Evolutionary conservation across 2,113 vertebrate species (phyloP).

Genomic region (Brachirus orientalis): DNA sequence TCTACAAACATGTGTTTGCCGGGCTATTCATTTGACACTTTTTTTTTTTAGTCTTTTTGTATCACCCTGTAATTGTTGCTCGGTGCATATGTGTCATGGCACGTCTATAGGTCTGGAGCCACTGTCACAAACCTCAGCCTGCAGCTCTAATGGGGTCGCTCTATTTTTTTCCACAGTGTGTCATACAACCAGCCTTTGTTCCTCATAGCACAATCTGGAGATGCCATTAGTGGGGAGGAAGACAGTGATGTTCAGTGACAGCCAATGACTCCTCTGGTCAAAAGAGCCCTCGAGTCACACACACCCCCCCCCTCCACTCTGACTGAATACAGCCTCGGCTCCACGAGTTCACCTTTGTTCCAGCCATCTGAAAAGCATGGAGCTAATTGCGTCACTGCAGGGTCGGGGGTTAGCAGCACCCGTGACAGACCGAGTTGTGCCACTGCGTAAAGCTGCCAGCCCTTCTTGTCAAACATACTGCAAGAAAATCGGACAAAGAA

Average conservation of each 20-base stretch:
- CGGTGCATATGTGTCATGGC: constrained; percentile 61
- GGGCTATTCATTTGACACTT: constrained; percentile 26
- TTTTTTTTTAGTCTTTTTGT: constrained; percentile 9
- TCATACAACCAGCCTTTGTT: constrained; percentile 72
- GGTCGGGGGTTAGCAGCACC: constrained; percentile 52
- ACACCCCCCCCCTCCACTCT: constrained; percentile 60
- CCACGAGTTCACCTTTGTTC: constrained; percentile 79
- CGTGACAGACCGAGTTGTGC: constrained; percentile 50
- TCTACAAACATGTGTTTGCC: background rate
- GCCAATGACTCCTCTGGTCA: constrained; percentile 76
- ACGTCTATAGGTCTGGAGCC: constrained; percentile 63
- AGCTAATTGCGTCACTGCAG: constrained; percentile 72
- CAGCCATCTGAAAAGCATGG: constrained; percentile 68
- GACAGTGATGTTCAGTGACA: constrained; percentile 84
- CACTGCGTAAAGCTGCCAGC: constrained; percentile 56
- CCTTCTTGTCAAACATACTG: constrained; percentile 75
- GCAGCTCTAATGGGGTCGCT: constrained; percentile 69
- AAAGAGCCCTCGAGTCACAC: constrained; percentile 76
- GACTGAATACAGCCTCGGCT: constrained; percentile 42
- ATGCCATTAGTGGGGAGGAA: constrained; percentile 78
- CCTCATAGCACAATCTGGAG: constrained; percentile 77
- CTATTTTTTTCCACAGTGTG: constrained; percentile 50
- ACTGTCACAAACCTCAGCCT: constrained; percentile 65
- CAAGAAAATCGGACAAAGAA: constrained; percentile 54
- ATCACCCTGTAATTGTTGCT: constrained; percentile 65